phyloP scores from a whole-genome alignment of 1,140 invertebrate genomes.

The Latrodectus geometricus region DNA sequence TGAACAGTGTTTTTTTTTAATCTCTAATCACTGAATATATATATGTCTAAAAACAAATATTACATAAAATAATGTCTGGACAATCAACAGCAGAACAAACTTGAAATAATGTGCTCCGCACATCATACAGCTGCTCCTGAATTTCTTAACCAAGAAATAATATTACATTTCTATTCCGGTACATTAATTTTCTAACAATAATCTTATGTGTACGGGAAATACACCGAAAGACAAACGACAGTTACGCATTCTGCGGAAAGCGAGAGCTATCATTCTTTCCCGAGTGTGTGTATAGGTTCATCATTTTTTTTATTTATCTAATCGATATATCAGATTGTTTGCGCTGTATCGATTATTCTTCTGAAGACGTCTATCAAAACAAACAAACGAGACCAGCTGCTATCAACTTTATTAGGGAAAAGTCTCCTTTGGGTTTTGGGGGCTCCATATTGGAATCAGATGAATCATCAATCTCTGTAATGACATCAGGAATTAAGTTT shows the following conservation, averaged over 20 bases:
- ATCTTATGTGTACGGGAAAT: neutral
- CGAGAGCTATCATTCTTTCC: neutral
- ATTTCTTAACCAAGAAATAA: neutral
- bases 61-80: too few relatives aligned
- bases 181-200: neutral
- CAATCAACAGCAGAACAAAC: too few relatives aligned
- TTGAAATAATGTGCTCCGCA: too few relatives aligned
- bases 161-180: neutral
- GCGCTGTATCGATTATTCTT: neutral
- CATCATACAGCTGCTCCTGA: too few relatives aligned
- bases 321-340: constrained; percentile 2
- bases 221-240: neutral
- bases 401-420: neutral
- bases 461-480: neutral
- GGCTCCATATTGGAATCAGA: neutral
- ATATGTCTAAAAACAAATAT: too few relatives aligned
- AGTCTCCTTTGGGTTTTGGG: neutral
- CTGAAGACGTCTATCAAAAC: neutral
- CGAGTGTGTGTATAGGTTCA: neutral
- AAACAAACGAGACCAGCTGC: neutral
- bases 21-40: too few relatives aligned
- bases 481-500: neutral
- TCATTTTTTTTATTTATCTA: neutral
- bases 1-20: too few relatives aligned
- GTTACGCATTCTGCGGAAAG: neutral